Conservation (phyloP, 2,797 vertebrate species). For the Sebastes aleutianus region DNA sequence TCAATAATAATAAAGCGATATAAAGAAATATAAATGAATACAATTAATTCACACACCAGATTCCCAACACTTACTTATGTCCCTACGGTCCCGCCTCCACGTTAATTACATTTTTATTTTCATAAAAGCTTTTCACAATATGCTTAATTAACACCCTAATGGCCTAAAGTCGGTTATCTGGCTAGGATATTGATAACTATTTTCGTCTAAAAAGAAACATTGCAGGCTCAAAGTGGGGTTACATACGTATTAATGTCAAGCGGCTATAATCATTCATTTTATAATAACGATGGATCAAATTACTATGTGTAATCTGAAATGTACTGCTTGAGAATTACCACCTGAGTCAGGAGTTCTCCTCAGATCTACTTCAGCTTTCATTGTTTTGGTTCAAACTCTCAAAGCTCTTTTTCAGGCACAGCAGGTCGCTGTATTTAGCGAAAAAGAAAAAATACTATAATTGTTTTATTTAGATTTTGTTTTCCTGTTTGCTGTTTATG, state of each 20-base stretch:
- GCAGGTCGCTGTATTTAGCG: too few species aligned
- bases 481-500: not conserved
- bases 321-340: too few species aligned
- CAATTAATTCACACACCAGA: too few species aligned
- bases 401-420: too few species aligned
- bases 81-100: too few species aligned
- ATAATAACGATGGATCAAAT: too few species aligned
- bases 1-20: too few species aligned
- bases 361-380: not conserved
- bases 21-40: too few species aligned
- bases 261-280: not conserved
- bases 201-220: too few species aligned
- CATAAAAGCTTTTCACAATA: not conserved
- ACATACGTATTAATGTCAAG: not conserved
- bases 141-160: not conserved
- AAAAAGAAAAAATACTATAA: not conserved
- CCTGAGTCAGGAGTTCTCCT: not conserved
- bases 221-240: not conserved
- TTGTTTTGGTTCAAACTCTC: not conserved
- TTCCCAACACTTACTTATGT: too few species aligned
- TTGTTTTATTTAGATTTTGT: not conserved
- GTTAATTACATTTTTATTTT: not conserved
- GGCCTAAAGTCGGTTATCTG: not conserved
- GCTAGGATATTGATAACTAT: too few species aligned
- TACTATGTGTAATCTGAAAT: too few species aligned